Percentiles rank a stretch among this genome's conserved stretches.
Evolutionary conservation across 2,797 vertebrate genomes (phyloP).

Genomic region (Anableps anableps): DNA sequence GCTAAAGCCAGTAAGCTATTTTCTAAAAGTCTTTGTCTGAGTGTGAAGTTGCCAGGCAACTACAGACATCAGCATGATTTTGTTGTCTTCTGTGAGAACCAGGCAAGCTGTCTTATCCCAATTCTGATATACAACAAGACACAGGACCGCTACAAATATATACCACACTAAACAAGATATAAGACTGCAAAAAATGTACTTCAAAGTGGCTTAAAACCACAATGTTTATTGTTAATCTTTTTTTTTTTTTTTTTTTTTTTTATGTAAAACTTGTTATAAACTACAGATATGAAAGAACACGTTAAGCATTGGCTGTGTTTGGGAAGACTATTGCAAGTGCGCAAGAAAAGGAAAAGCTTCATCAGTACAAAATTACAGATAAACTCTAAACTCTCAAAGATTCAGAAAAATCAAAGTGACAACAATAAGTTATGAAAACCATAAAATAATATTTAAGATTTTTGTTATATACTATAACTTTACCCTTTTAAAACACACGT

Average conservation of each 20-base stretch:
- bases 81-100: slow-evolving; percentile 2
- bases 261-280: neutral
- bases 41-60: slow-evolving; percentile 12
- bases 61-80: slow-evolving; percentile 10
- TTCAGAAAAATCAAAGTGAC: neutral
- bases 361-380: neutral
- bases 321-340: neutral
- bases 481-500: neutral
- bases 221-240: neutral
- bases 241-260: too few species aligned
- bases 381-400: neutral
- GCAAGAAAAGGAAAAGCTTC: neutral
- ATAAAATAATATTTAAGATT: neutral
- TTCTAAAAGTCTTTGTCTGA: slow-evolving; percentile 8
- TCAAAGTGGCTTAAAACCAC: neutral
- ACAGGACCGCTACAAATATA: neutral
- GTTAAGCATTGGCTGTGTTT: neutral
- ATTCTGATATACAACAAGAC: slow-evolving; percentile 1
- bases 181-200: neutral
- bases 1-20: neutral
- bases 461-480: neutral
- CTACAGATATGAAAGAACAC: neutral
- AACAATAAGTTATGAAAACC: neutral
- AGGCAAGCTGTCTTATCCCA: neutral
- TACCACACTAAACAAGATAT: neutral